phyloP scores from a whole-genome alignment of 2,888 invertebrate genomes.

The Mythimna loreyi region DNA sequence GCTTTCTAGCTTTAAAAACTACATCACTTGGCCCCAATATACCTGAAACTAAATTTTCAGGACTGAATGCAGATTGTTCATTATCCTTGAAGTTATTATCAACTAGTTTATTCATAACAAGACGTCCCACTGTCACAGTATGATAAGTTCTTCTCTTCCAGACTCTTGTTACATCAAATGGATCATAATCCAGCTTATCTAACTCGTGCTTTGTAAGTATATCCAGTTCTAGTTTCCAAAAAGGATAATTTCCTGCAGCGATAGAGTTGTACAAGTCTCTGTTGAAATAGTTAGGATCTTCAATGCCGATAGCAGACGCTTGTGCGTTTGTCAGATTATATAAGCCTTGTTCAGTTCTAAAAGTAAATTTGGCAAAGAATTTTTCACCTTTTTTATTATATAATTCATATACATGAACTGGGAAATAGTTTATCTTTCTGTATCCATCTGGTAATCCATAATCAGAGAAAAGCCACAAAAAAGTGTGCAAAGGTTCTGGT shows the following conservation, averaged over 20 bases:
- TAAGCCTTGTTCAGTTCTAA: slow-evolving; percentile 96
- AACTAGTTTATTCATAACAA: slow-evolving; percentile 74
- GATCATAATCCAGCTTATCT: slow-evolving; percentile 74
- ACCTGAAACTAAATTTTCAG: slow-evolving; percentile 81
- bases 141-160: slow-evolving; percentile 82
- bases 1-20: slow-evolving; percentile 74
- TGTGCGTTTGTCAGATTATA: slow-evolving; percentile 92
- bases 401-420: slow-evolving; percentile 97
- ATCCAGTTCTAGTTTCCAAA: slow-evolving; percentile 81
- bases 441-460: slow-evolving; percentile 97
- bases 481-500: slow-evolving; percentile 95
- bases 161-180: slow-evolving; percentile 78
- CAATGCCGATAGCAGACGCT: slow-evolving; percentile 92
- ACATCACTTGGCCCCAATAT: slow-evolving; percentile 79
- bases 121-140: slow-evolving; percentile 74
- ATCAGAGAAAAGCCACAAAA: slow-evolving; percentile 95
- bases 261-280: slow-evolving; percentile 97
- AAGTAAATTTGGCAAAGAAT: slow-evolving; percentile 96
- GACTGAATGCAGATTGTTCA: slow-evolving; percentile 77
- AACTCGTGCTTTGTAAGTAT: slow-evolving; percentile 73
- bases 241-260: slow-evolving; percentile 89
- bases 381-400: slow-evolving; percentile 93
- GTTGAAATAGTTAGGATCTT: slow-evolving; percentile 95
- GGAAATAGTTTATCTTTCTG: slow-evolving; percentile 97
- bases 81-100: slow-evolving; percentile 76